Conservation (phyloP, 2,888 invertebrate species). For the Acanthoscelides obtectus region DNA sequence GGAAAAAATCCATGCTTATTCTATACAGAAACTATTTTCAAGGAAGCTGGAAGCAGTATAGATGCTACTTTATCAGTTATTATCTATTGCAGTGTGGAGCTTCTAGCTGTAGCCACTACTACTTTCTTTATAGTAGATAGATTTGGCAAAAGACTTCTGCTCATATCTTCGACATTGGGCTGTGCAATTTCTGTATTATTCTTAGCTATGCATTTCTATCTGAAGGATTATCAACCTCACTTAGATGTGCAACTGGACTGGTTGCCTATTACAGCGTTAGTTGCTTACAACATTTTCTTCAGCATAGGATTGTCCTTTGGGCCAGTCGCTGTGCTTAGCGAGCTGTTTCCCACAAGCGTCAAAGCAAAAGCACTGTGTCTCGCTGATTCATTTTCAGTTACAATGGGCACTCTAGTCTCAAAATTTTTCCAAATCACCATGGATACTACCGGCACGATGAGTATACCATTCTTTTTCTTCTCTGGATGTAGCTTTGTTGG, state of each 20-base stretch:
- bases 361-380: slow-evolving; percentile 54
- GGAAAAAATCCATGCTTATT: slow-evolving; percentile 61
- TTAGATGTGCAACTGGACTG: slow-evolving; percentile 41
- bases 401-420: slow-evolving; percentile 48
- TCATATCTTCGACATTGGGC: slow-evolving; percentile 53
- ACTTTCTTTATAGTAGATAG: slow-evolving; percentile 56
- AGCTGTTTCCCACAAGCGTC: slow-evolving; percentile 53
- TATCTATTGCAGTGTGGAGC: slow-evolving; percentile 55
- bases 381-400: slow-evolving; percentile 51
- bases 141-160: slow-evolving; percentile 59
- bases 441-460: slow-evolving; percentile 54
- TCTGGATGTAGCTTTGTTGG: slow-evolving; percentile 57
- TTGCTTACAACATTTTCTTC: slow-evolving; percentile 50
- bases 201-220: slow-evolving; percentile 46
- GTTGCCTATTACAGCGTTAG: slow-evolving; percentile 50
- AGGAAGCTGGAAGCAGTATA: slow-evolving; percentile 46
- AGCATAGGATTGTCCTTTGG: slow-evolving; percentile 52
- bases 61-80: slow-evolving; percentile 55
- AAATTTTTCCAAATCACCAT: slow-evolving; percentile 51
- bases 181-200: slow-evolving; percentile 45
- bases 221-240: slow-evolving; percentile 43
- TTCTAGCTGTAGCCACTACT: slow-evolving; percentile 50
- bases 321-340: slow-evolving; percentile 51
- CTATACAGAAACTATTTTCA: slow-evolving; percentile 61
- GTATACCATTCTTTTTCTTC: slow-evolving; percentile 63